Evolutionary conservation across 2,113 vertebrate species (phyloP), one percentile per base, ranked within the genome.

Genomic region (Colaptes auratus): DNA sequence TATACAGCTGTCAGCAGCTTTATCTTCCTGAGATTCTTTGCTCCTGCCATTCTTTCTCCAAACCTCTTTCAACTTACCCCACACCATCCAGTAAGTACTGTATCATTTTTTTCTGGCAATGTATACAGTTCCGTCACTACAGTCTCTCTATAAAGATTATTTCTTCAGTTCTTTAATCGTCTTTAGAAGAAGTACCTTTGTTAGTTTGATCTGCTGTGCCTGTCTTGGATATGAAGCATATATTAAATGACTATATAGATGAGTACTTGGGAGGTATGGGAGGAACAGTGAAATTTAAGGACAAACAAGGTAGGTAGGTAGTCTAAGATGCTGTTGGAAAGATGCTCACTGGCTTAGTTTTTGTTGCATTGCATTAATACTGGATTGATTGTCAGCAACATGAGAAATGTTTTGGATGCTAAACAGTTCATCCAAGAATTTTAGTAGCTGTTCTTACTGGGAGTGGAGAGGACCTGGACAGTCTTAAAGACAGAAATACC

Each of bases 1-100:
- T 99, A 99, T 96, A 99, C 99, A 13, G 99, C 99, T 17, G 99
- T 99, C 83, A 99, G 99, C 98, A 99, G 99, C 93, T 99, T 99
- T 94, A 99, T 99, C 97, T 99, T 99, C 97, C 98, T 99, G 95
- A 98, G 99, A 48, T 99, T 99, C 98, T 99, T 99, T 19, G 99
- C 99, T 44, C 99, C 99, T 13, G 99, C 99, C 67, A 99, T 99
- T 95, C 98, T 99, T 50, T 99, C 99, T 50, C 99, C 99, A 27
- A 99, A 99, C 95, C 98, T 99, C 79, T 99, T 99, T 97, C 99
- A 99, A 76, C 98, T 99, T 88, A 98, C 98, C 9, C 99, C 98
- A 5, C 99, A 99, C 93, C 99, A 99, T 95, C 99, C 99, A 8
- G 99, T 99, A 97, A 98, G 99, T 98, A 73, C 30, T 33, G 2